Evolutionary conservation across 2,888 invertebrate species (phyloP).

Genomic region (Pheosia gnoma): DNA sequence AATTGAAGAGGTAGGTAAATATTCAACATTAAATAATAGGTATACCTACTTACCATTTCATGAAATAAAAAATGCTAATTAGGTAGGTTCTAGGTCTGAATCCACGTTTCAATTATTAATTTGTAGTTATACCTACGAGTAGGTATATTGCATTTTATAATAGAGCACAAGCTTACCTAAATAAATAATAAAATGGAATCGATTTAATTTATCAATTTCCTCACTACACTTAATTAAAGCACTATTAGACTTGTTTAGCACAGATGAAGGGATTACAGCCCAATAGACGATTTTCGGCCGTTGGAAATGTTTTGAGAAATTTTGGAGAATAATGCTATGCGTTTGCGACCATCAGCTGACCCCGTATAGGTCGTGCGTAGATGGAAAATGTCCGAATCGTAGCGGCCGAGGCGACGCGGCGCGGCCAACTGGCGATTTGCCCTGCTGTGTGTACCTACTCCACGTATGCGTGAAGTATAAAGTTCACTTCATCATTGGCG

Average conservation of each 20-base stretch:
- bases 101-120: too few relatives aligned
- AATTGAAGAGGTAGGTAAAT: too few relatives aligned
- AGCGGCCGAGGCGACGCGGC: slow-evolving; percentile 61
- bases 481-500: slow-evolving; percentile 67
- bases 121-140: too few relatives aligned
- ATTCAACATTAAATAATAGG: too few relatives aligned
- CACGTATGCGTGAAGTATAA: slow-evolving; percentile 67
- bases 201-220: slow-evolving; percentile 10
- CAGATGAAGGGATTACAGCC: background rate
- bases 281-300: too few relatives aligned
- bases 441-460: slow-evolving; percentile 52
- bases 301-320: background rate
- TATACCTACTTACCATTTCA: too few relatives aligned
- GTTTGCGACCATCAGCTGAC: slow-evolving; percentile 47
- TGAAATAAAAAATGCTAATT: too few relatives aligned
- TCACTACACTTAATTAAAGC: slow-evolving; percentile 36
- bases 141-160: too few relatives aligned
- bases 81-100: too few relatives aligned
- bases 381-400: slow-evolving; percentile 48
- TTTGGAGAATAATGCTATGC: slow-evolving; percentile 11
- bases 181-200: slow-evolving; percentile 14
- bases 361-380: slow-evolving; percentile 56
- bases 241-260: slow-evolving; percentile 13
- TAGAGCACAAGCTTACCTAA: slow-evolving; percentile 26
- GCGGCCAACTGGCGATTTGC: slow-evolving; percentile 81